Evolutionary conservation across 2,888 invertebrate species (phyloP).

Genomic region (Trachelus tabidus): DNA sequence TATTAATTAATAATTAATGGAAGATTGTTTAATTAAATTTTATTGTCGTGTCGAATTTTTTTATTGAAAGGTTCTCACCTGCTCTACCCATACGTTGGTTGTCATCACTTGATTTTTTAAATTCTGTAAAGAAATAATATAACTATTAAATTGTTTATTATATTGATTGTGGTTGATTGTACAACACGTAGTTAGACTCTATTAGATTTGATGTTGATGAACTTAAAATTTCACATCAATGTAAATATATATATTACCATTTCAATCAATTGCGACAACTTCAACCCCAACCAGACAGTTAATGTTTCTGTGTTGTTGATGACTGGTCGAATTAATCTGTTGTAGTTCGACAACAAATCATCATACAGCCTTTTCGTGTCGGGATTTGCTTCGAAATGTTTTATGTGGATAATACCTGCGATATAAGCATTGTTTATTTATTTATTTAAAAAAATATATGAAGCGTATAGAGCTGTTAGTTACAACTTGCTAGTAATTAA

Average conservation of each 20-base stretch:
- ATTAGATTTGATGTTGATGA: background rate
- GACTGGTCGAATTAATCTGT: slow-evolving; percentile 93
- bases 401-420: slow-evolving; percentile 46
- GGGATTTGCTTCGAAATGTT: slow-evolving; percentile 82
- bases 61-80: slow-evolving; percentile 70
- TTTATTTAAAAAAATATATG: background rate
- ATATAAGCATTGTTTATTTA: background rate
- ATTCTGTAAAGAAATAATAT: slow-evolving; percentile 67
- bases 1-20: slow-evolving; percentile 55
- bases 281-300: slow-evolving; percentile 90
- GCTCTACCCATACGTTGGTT: slow-evolving; percentile 93
- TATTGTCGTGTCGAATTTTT: background rate
- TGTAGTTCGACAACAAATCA: slow-evolving; percentile 95
- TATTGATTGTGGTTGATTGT: background rate
- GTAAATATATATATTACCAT: slow-evolving; percentile 65
- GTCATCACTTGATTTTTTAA: slow-evolving; percentile 95
- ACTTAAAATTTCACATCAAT: background rate
- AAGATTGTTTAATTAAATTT: background rate
- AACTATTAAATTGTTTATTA: slow-evolving; percentile 4
- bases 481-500: background rate
- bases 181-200: background rate
- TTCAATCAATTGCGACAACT: slow-evolving; percentile 90
- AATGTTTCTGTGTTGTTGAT: slow-evolving; percentile 92
- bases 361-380: slow-evolving; percentile 96
- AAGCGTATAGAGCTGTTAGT: background rate